Percentiles rank a stretch among this genome's conserved stretches.
These are phyloP conservation scores for Dorcus parallelipipedus DNA, from an alignment of 2,888 invertebrate genomes.

Conservation along the genomic window DNA sequence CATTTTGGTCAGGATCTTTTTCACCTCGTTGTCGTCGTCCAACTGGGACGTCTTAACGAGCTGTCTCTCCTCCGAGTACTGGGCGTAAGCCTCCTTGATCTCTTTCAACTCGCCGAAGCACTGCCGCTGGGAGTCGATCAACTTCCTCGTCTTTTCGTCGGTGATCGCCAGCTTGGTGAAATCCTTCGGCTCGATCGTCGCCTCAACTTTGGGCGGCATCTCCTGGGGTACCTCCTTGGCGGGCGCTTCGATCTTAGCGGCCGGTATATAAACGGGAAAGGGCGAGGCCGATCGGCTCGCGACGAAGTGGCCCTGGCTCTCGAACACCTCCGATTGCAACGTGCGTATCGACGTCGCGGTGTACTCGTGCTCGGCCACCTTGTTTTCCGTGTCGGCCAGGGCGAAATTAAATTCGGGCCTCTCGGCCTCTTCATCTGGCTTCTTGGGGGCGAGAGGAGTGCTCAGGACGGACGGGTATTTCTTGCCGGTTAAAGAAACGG, in stretches of 20 bases:
- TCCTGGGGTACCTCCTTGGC: slow-evolving; percentile 14
- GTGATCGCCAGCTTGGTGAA: slow-evolving; percentile 32
- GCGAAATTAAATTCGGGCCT: slow-evolving; percentile 41
- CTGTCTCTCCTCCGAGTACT: neutral
- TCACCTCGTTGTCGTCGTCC: slow-evolving; percentile 28
- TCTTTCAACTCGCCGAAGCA: slow-evolving; percentile 39
- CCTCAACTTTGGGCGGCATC: neutral
- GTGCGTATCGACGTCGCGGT: slow-evolving; percentile 30
- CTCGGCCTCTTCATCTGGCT: slow-evolving; percentile 2
- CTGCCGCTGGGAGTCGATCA: slow-evolving; percentile 36
- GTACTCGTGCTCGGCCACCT: slow-evolving; percentile 35
- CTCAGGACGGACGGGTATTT: slow-evolving; percentile 30
- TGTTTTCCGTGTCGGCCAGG: slow-evolving; percentile 31
- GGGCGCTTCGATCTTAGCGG: neutral
- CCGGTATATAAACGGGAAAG: slow-evolving; percentile 39
- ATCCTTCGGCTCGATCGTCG: slow-evolving; percentile 17
- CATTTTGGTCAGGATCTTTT: slow-evolving; percentile 30
- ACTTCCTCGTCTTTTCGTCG: slow-evolving; percentile 34
- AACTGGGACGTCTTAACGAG: slow-evolving; percentile 17
- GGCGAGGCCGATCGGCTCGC: slow-evolving; percentile 41
- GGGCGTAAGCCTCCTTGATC: slow-evolving; percentile 36
- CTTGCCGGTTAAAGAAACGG: slow-evolving; percentile 33
- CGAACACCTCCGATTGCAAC: slow-evolving; percentile 44
- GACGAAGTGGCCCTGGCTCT: slow-evolving; percentile 46
- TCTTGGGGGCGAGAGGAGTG: neutral